A percentile compares a stretch with the other conserved stretches of the same genome.
These are phyloP conservation scores for Nyleta sp. DNA, from an alignment of 2,888 invertebrate genomes.

Conservation along the genomic window DNA sequence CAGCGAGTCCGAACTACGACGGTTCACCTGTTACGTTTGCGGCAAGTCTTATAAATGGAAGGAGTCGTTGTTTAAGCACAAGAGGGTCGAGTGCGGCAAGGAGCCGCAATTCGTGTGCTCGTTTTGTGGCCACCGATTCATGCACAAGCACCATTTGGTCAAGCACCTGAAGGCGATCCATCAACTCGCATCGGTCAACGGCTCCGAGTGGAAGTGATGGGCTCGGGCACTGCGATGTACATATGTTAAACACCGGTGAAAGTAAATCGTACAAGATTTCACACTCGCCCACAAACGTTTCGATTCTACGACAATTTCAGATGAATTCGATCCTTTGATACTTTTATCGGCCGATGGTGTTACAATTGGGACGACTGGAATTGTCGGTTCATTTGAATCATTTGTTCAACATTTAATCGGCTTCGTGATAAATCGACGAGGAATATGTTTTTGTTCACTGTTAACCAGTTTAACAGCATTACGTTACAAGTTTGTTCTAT, in stretches of 20 bases:
- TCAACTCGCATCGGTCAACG: slow-evolving; percentile 15
- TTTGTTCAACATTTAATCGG: no score
- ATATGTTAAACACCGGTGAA: neutral
- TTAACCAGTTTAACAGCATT: no score
- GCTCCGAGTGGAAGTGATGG: slow-evolving; percentile 22
- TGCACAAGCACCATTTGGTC: slow-evolving; percentile 76
- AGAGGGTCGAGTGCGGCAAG: slow-evolving; percentile 76
- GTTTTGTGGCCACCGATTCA: slow-evolving; percentile 76
- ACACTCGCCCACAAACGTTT: no score
- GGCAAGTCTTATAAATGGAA: slow-evolving; percentile 78
- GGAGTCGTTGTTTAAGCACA: slow-evolving; percentile 75
- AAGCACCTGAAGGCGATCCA: slow-evolving; percentile 68
- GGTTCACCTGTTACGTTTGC: slow-evolving; percentile 75
- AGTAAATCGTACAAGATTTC: slow-evolving; percentile 6
- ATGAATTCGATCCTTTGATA: no score
- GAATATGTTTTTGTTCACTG: no score
- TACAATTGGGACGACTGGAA: no score
- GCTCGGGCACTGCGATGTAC: neutral
- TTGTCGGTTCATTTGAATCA: no score
- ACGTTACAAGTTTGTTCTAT: no score
- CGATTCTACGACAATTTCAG: no score
- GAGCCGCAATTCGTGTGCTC: slow-evolving; percentile 78
- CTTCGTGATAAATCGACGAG: no score
- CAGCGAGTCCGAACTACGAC: slow-evolving; percentile 38
- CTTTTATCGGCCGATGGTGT: no score